These are phyloP conservation scores for Fundulus diaphanus DNA, from an alignment of 2,797 vertebrate species.

Conservation along the genomic window DNA sequence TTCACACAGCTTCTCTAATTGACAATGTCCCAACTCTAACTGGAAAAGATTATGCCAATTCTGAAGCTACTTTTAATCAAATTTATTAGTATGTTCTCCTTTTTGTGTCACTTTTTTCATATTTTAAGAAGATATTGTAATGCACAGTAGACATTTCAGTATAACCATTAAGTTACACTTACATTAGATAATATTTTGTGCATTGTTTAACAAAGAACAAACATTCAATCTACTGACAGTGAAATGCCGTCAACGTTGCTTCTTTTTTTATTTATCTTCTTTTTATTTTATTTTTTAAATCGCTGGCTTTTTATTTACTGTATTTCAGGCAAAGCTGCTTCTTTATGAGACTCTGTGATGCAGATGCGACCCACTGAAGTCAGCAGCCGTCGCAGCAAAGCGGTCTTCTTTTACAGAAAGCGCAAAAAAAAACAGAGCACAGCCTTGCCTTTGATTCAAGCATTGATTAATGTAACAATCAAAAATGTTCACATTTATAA, in stretches of 20 bases:
- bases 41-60: neutral
- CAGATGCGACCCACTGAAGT: conserved; percentile 2
- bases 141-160: neutral
- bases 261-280: neutral
- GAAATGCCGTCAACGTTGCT: neutral
- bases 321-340: neutral
- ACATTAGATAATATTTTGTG: neutral
- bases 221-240: neutral
- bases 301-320: neutral
- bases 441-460: neutral
- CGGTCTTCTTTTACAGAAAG: neutral
- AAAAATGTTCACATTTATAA: neutral
- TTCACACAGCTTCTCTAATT: conserved; percentile 5
- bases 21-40: neutral
- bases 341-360: neutral
- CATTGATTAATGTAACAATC: neutral
- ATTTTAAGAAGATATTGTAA: neutral
- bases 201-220: neutral
- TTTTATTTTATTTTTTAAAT: too few species aligned
- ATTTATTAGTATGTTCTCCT: neutral
- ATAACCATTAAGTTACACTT: neutral
- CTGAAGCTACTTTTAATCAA: conserved; percentile 1
- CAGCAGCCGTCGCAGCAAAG: neutral
- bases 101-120: neutral
- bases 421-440: neutral